Base-by-base conservation (phyloP, 2,888 invertebrate species). In the Ernsta delagoae region DNA sequence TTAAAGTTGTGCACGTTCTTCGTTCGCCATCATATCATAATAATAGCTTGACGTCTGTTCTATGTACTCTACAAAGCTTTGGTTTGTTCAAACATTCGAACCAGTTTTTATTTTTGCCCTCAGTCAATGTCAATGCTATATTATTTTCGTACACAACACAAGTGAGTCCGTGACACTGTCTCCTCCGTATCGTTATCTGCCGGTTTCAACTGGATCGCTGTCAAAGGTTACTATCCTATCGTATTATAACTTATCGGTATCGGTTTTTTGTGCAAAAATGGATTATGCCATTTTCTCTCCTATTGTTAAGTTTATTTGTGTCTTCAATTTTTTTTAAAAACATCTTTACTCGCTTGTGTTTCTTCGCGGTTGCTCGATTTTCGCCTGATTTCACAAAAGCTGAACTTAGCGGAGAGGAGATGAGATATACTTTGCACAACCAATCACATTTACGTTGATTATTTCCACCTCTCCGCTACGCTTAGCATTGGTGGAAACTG, bases 131-230 rank as follows among this genome's bases (percentile, higher is more conserved):
- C 79, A 73, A 53, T 70, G 76, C 77, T 16, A 16, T 78, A 79
- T 77, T 79, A 78, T 80, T 80, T 79, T 77, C 57, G 75, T 75
- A 16, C 16, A 16, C 16, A 16, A 73, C 75, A 70, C 71, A 72
- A 70, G 63, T 63, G 71, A 74, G 85, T 75, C 81, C 82, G 70
- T 85, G 85, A 83, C 86, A 83, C 73, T 83, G 79, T 76, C 72
- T 50, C 34, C 76, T 72, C 75, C 77, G 78, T 82, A 80, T 81
- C 81, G 75, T 74, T 74, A 69, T 60, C 70, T 65, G 72, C 70
- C 76, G 74, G 77, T 78, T 81, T 73, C 66, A 75, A 76, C 78
- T 75, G 76, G 80, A 78, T 78, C 75, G 71, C 74, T 74, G 74
- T 78, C 77, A 68, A 77, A 75, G 77, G 75, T 75, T 78, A 36